Base-by-base conservation (phyloP, 1,140 invertebrate genomes). In the Diabrotica virgifera region DNA sequence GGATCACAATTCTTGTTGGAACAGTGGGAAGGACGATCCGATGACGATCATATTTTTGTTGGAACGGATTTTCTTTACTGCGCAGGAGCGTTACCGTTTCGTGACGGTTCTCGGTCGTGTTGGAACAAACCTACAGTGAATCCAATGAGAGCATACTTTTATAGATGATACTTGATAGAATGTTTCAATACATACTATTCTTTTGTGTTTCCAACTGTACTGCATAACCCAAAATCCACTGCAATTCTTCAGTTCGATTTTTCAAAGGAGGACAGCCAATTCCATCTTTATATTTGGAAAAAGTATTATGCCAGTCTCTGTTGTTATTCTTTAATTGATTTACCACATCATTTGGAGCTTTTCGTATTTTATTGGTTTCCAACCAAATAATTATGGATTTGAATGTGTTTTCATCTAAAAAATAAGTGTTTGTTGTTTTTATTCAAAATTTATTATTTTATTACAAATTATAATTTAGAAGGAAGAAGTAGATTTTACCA, bases 291-390 rank as follows among this genome's bases (percentile, higher is more conserved):
- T 96, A 98, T 75, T 89, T 83, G 51, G 86, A 75, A 79, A 90
- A 95, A 11, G 83, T 81, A 72, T 86, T 82, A 35, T 83, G 79
- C 95, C 95, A 98, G 46, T 85, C 77, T 12, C 80, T 71, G 57
- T 82, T 78, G 6, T 89, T 85, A 65, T 89, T 83, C 55, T 90
- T 83, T 14, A 98, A 77, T 2, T 79, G 81, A 66, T 85, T 85
- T 24, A 94, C 81, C 64, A 94, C 90, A 77, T 96, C 92, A 64
- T 94, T 91, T 72, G 89, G 89, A 72, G 95, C 95, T 72, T 90
- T 87, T 12, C 95, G 87, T 70, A 97, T 96, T 81, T 94, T 96
- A 78, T 96, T 93, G 78, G 96, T 92, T 81, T 98, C 96, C 35
- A 98, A 75, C 96, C 96, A 98, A 1, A 91, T 75, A 13, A 97